Conservation (phyloP, 1,140 invertebrate species). For the Marisa cornuarietis region DNA sequence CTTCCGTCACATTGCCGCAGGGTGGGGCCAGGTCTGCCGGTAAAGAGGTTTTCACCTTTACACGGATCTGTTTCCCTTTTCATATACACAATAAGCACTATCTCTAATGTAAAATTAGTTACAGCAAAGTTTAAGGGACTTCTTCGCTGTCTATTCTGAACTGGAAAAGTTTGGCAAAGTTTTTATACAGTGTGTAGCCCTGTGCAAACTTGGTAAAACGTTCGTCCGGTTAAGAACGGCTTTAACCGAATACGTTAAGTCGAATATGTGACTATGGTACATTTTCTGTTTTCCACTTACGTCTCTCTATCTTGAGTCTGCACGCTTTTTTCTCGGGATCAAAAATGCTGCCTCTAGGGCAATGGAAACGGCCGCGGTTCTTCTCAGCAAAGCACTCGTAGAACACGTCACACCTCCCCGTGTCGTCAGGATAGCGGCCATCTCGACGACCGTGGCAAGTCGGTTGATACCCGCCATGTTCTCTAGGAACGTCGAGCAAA, state of each 20-base stretch:
- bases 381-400: conserved; percentile 24
- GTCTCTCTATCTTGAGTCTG: not conserved
- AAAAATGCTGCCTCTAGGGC: conserved; percentile 11
- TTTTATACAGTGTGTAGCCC: too few relatives aligned
- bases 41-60: not conserved
- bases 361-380: conserved; percentile 16
- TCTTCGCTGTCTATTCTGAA: too few relatives aligned
- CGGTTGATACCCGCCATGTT: conserved; percentile 26
- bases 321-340: conserved; percentile 18
- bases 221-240: too few relatives aligned
- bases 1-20: not conserved
- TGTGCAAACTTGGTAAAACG: too few relatives aligned
- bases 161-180: too few relatives aligned
- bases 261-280: too few relatives aligned
- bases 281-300: not conserved
- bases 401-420: conserved; percentile 27
- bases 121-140: too few relatives aligned
- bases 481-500: conserved; percentile 25
- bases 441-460: conserved; percentile 21
- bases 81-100: too few relatives aligned
- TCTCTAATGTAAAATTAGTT: too few relatives aligned
- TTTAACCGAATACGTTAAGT: too few relatives aligned
- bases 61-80: too few relatives aligned
- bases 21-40: not conserved
- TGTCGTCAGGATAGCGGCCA: conserved; percentile 31